Evolutionary conservation across 2,113 vertebrate species (phyloP), one percentile per base, ranked within the genome.

Genomic region (Anser brachyrhynchus): DNA sequence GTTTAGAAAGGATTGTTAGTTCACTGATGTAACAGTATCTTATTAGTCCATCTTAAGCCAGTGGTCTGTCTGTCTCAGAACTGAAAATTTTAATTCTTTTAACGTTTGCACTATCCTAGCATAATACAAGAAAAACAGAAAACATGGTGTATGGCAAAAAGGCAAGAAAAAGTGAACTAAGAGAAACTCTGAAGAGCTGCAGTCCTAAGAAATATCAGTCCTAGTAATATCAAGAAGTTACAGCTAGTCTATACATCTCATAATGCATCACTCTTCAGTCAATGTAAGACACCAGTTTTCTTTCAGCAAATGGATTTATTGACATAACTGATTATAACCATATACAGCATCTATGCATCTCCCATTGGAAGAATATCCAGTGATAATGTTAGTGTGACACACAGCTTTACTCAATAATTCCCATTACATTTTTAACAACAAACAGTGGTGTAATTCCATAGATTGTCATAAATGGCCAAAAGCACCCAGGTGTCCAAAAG

Each of bases 311-410:
- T 84, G 85, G 84, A 83, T 98, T 98, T 98, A 98, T 98, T 98
- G 97, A 96, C 73, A 93, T 92, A 95, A 96, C 44, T 97, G 96
- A 96, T 95, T 94, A 96, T 96, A 95, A 97, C 84, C 96, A 94
- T 39, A 91, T 96, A 98, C 94, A 97, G 96, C 92, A 97, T 97
- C 95, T 97, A 95, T 93, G 96, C 91, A 93, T 96, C 97, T 97
- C 97, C 96, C 97, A 97, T 97, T 96, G 96, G 97, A 98, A 97
- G 95, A 97, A 96, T 95, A 98, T 95, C 96, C 97, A 97, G 97
- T 96, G 94, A 96, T 80, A 95, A 96, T 3, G 80, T 96, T 95
- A 97, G 95, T 91, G 95, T 96, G 93, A 97, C 95, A 95, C 70
- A 97, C 94, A 97, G 86, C 90, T 97, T 96, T 93, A 95, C 64